Base-by-base conservation (phyloP, 2,113 vertebrate species). In the Pelodiscus sinensis region DNA sequence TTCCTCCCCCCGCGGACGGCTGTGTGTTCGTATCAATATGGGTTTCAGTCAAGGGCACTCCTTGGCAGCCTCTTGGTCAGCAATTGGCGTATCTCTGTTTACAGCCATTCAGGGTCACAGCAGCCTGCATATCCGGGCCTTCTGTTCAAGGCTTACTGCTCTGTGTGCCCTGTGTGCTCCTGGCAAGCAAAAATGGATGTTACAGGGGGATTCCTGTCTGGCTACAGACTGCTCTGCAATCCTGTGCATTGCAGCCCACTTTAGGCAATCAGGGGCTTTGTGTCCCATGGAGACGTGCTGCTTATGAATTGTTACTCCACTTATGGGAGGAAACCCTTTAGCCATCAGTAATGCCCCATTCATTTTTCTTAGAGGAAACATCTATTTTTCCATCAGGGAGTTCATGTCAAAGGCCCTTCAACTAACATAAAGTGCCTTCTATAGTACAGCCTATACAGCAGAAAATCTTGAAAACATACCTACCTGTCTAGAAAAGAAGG, bases 301-400 rank as follows among this genome's bases (percentile, higher is more conserved):
- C 1, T 75, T 85, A 85, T 82, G 58, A 92, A 80, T 79, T 95
- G 96, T 95, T 92, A 88, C 84, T 95, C 91, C 88, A 87, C 86
- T 58, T 56, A 25, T 88, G 60, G 12, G 2, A 65, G 82, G 85
- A 90, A 82, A 88, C 54, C 2, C 19, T 94, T 60, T 94, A 92
- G 92, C 87, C 86, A 91, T 86, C 82, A 65, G 82, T 82, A 82
- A 78, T 85, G 85, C 56, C 93, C 95, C 82, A 87, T 75, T 88
- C 93, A 73, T 97, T 78, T 14, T 96, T 91, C 83, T 95, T 80
- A 82, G 79, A 93, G 92, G 94, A 97, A 95, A 97, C 95, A 95
- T 96, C 95, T 96, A 93, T 88, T 91, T 87, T 86, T 93, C 60
- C 87, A 88, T 94, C 89, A 71, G 88, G 51, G 87, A 89, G 44